Evolutionary conservation across 2,113 vertebrate genomes (phyloP), one percentile per base, ranked within the genome.

Genomic region (Saguinus midas): DNA sequence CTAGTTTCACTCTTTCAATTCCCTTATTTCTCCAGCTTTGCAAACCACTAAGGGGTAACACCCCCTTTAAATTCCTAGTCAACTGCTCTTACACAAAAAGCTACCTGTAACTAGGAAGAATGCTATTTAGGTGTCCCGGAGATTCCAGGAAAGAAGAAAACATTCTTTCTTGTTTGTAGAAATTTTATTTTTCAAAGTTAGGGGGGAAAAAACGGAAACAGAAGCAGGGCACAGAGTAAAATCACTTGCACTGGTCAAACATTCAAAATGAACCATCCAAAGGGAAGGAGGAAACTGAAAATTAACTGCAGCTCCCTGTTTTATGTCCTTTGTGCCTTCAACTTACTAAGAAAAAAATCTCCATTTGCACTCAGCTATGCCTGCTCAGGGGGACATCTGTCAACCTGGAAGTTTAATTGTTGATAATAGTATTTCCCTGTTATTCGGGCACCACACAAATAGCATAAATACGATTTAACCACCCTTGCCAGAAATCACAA

Each of bases 401-500:
- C 52, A 93, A 66, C 78, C 91, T 76, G 85, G 87, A 13, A 70
- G 87, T 91, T 70, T 95, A 96, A 21, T 97, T 96, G 96, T 91
- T 81, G 72, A 79, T 27, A 35, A 50, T 66, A 79, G 70, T 89
- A 93, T 78, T 72, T 83, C 48, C 85, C 84, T 94, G 87, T 96
- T 92, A 94, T 87, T 94, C 66, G 66, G 96, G 89, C 85, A 90
- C 68, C 91, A 61, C 81, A 80, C 93, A 98, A 97, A 93, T 76
- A 94, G 82, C 81, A 72, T 92, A 97, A 97, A 97, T 86, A 91
- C 48, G 66, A 97, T 93, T 87, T 97, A 94, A 93, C 82, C 95
- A 91, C 91, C 86, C 18, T 86, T 96, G 90, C 76, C 81, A 97
- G 95, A 89, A 98, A 82, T 87, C 81, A 84, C 84, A 64, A 97